Percentiles rank a stretch among this genome's conserved stretches.
These are phyloP conservation scores for Gadus chalcogrammus DNA, from an alignment of 2,113 vertebrate species.

Conservation along the genomic window DNA sequence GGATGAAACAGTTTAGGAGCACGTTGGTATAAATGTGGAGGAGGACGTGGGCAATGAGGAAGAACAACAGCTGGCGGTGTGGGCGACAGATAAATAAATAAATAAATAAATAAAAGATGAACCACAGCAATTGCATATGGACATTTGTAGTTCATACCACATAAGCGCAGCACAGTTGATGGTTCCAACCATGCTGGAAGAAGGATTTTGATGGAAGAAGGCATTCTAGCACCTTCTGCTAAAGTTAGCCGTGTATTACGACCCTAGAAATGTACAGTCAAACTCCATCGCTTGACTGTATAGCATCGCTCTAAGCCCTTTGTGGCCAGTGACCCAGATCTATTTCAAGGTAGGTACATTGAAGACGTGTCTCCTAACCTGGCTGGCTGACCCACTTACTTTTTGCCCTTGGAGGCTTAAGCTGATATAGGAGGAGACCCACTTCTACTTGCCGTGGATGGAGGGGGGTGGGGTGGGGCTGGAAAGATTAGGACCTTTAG, in stretches of 20 bases:
- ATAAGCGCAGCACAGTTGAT: conserved; percentile 16
- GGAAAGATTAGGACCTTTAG: conserved; percentile 21
- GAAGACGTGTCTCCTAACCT: conserved; percentile 39
- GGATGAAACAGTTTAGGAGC: conserved; percentile 18
- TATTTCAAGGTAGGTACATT: conserved; percentile 54
- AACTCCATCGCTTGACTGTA: not conserved
- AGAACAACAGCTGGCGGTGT: conserved; percentile 47
- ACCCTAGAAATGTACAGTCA: not conserved
- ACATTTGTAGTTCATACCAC: no score
- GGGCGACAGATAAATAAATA: conserved; percentile 28
- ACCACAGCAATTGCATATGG: not conserved
- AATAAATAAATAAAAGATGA: not conserved
- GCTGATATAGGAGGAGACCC: conserved; percentile 40
- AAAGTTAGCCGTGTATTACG: not conserved
- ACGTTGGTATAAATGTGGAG: conserved; percentile 18
- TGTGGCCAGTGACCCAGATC: conserved; percentile 42
- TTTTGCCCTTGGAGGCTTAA: conserved; percentile 46
- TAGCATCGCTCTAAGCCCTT: conserved; percentile 25
- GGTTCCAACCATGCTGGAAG: conserved; percentile 1
- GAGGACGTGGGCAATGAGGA: not conserved
- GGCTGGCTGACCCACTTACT: conserved; percentile 54
- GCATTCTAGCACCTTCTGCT: not conserved
- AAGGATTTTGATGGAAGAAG: not conserved
- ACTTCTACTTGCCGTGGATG: conserved; percentile 37
- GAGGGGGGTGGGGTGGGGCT: conserved; percentile 29